phyloP scores from a whole-genome alignment of 2,113 vertebrate genomes.

The Lagenorhynchus albirostris region DNA sequence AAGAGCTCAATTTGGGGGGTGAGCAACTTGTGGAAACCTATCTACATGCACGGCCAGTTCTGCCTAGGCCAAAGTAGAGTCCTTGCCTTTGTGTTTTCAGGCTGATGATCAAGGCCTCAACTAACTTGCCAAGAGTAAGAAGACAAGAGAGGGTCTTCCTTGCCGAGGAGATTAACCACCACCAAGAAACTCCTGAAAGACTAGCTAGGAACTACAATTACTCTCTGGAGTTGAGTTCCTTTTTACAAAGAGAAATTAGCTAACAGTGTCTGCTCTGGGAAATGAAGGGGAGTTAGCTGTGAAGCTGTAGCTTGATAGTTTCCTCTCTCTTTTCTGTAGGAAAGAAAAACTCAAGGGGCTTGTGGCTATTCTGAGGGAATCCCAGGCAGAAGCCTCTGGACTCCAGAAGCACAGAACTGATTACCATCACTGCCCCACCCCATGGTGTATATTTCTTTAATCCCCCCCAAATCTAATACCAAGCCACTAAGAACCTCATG shows the following conservation, averaged over 20 bases:
- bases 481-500: neutral
- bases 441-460: neutral
- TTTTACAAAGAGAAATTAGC: neutral
- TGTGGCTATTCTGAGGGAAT: neutral
- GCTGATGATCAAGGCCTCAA: neutral
- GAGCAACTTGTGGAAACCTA: neutral
- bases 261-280: neutral
- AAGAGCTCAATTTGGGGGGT: neutral
- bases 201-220: neutral
- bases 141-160: neutral
- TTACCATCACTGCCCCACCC: neutral
- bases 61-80: neutral
- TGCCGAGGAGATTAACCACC: neutral
- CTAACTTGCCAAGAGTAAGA: neutral
- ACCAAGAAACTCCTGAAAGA: slow-evolving; percentile 2
- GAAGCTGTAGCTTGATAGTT: neutral
- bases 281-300: neutral
- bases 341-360: neutral
- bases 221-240: neutral
- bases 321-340: neutral
- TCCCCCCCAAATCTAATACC: neutral
- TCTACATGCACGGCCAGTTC: neutral
- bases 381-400: neutral
- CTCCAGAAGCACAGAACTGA: neutral
- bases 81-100: neutral